Evolutionary conservation across 2,113 vertebrate genomes (phyloP), one percentile per base, ranked within the genome.

Genomic region (Mustela nigripes): DNA sequence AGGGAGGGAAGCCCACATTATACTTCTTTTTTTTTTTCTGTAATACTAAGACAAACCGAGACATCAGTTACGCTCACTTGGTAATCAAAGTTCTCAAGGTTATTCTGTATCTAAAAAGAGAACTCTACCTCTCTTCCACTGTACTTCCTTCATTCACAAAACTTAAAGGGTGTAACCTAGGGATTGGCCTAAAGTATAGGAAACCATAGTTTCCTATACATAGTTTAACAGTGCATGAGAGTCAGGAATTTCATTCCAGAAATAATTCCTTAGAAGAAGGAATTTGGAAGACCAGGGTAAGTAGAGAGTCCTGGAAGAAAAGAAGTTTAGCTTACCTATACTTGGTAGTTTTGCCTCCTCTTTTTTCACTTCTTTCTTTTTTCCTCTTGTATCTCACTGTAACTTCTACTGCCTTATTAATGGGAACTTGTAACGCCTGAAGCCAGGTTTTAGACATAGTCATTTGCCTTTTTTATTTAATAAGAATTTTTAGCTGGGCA

Each of bases 121-220:
- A 33, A 56, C 8, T 78, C 28, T 36, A 10, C 4, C 12, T 73
- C 26, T 15, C 22, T 65, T 19, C 33, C 33, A 5, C 48, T 65
- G 21, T 2, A 71, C 48, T 94, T 56, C 21, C 8, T 97, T 83
- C 28, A 18, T 78, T 95, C 39, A 95, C n/a, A 95, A 58, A 76
- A 84, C 31, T 48, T 0, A 0, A 93, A 85, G 33, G 63, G 14
- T 50, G 45, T 56, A 50, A 62, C 36, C 60, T 62, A 62, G 16
- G 18, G 67, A 92, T 95, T 42, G 14, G 33, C 31, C 31, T 7
- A 22, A 53, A 50, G 53, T 28, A 31, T 7, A 62, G 67, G 22
- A 65, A 93, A n/a, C 53, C 11, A 24, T n/a, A 48, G 33, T 50
- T 15, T 53, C 50, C 15, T 96, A 1, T 39, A 39, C 39, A 39